These are phyloP conservation scores for Typhlomys cinereus DNA, from an alignment of 2,113 vertebrate genomes.

Conservation along the genomic window DNA sequence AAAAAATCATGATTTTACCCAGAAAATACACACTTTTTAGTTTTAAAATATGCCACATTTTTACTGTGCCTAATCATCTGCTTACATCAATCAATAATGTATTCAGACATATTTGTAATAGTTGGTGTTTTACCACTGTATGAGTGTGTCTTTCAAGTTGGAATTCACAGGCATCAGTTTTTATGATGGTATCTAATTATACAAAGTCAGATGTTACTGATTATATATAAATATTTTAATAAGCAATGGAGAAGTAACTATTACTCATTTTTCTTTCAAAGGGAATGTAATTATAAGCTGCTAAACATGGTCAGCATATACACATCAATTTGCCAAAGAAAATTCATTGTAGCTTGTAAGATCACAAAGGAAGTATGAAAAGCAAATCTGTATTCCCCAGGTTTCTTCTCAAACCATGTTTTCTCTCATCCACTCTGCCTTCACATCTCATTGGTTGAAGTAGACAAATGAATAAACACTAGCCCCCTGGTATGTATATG, in stretches of 20 bases:
- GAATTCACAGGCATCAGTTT: neutral
- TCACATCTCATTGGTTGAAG: neutral
- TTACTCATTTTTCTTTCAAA: slow-evolving; percentile 45
- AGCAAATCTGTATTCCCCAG: neutral
- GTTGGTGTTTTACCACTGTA: neutral
- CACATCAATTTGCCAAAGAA: neutral
- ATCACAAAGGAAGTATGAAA: neutral
- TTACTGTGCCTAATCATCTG: neutral
- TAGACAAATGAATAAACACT: neutral
- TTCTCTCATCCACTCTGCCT: neutral
- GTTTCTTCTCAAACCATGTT: neutral
- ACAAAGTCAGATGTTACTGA: neutral
- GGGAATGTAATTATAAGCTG: neutral
- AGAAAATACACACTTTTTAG: neutral
- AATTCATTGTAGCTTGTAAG: neutral
- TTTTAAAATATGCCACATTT: neutral
- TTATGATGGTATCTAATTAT: neutral
- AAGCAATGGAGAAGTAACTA: neutral
- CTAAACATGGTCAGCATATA: neutral
- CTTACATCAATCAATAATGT: neutral
- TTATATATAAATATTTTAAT: slow-evolving; percentile 23
- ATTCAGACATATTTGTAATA: neutral
- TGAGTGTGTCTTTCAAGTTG: neutral
- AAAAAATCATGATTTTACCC: neutral
- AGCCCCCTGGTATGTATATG: neutral